Evolutionary conservation across 2,113 vertebrate species (phyloP), one percentile per base, ranked within the genome.

Genomic region (Sinocyclocheilus anshuiensis): DNA sequence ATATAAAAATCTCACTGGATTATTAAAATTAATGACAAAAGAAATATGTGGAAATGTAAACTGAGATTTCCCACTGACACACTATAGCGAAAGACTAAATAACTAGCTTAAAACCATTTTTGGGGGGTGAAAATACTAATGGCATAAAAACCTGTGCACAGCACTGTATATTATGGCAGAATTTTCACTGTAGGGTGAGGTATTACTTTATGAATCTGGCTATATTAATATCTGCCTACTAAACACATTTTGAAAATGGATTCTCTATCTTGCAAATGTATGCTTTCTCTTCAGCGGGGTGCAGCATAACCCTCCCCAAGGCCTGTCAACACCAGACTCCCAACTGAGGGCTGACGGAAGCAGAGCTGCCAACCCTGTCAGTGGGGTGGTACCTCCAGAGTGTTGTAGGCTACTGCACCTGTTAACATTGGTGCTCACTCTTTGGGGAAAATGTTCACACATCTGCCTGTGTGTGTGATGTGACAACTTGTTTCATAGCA

Each of bases 311-410:
- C 79, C 88, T 83, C 77, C 67, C 80, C 69, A 81, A 13, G 61
- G 59, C 29, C 81, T 33, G 26, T 83, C 82, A 82, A 77, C 89
- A 81, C 82, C 89, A 89, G 87, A 90, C 65, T 91, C 86, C 63
- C 39, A 39, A 75, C 86, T 61, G 81, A 83, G 88, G 90, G 91
- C 84, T 91, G 92, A 89, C 90, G 91, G 89, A 85, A 77, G 84
- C 83, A 81, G 85, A 88, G 87, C 89, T 91, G 91, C 89, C 92
- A 87, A 82, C 86, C 83, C 78, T 85, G 24, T 82, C 90, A 86
- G 88, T 55, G 57, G 85, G 84, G 87, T 90, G 84, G 86, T 91
- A 69, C 91, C 89, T 88, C 87, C 24, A 81, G 89, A 89, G 90
- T 83, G 77, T 29, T 26, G 55, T 79, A 78, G 86, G 71, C 81